These are phyloP conservation scores for Eupithecia subfuscata DNA, from an alignment of 2,888 invertebrate species.

Conservation along the genomic window DNA sequence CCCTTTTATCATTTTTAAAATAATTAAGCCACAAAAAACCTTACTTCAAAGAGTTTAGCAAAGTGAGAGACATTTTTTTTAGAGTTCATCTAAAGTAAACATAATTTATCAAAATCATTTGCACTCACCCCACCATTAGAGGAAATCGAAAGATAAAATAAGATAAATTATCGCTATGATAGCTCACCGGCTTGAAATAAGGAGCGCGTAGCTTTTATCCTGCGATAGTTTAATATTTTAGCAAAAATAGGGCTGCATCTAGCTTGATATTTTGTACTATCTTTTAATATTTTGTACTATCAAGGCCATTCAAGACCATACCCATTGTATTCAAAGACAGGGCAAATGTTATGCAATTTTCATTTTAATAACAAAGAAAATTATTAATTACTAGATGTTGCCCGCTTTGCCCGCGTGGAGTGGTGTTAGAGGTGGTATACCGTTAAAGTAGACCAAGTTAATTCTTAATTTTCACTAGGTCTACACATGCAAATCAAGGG, in stretches of 20 bases:
- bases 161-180: conserved; percentile 77
- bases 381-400: too few relatives aligned
- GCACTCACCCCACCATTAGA: conserved; percentile 54
- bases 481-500: too few relatives aligned
- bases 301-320: too few relatives aligned
- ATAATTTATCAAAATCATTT: conserved; percentile 56
- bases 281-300: too few relatives aligned
- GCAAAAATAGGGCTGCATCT: conserved; percentile 38
- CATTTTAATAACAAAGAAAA: too few relatives aligned
- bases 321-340: too few relatives aligned
- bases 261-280: neutral
- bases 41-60: neutral
- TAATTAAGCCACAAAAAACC: neutral
- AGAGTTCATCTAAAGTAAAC: conserved; percentile 26
- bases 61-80: neutral
- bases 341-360: too few relatives aligned
- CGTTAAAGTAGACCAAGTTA: too few relatives aligned
- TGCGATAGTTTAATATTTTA: conserved; percentile 49
- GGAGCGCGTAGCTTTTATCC: conserved; percentile 45
- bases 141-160: conserved; percentile 67
- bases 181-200: conserved; percentile 67
- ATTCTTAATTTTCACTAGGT: too few relatives aligned
- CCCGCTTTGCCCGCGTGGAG: too few relatives aligned
- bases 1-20: neutral
- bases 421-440: too few relatives aligned